Evolutionary conservation across 2,888 invertebrate genomes (phyloP), one percentile per base, ranked within the genome.

Genomic region (Leucophenga montana): DNA sequence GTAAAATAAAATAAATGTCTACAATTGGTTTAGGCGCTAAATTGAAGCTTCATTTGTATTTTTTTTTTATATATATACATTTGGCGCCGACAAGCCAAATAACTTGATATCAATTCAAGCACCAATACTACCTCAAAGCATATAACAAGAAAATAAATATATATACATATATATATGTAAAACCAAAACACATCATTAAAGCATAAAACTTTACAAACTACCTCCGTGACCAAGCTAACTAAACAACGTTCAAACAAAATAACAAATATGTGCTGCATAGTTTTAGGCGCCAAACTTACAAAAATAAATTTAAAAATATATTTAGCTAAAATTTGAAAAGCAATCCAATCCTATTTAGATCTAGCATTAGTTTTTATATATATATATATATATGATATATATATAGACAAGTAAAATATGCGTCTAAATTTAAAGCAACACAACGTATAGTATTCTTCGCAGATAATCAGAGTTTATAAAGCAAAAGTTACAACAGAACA

Each of bases 361-460:
- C n/a, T 69, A 69, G 66, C n/a, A 27, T 27, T 27, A 27, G 27
- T 27, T 27, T 27, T 27, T 31, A 44, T 20, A n/a, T n/a, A n/a
- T n/a, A n/a, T n/a, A n/a, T n/a, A n/a, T n/a, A n/a, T n/a, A n/a
- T n/a, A n/a, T n/a, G n/a, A n/a, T n/a, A n/a, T 56, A 22, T 18
- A 46, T 27, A 9, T 69, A 68, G 59, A 31, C 8, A 71, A 59
- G 18, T 27, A 70, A 61, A 61, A 68, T 67, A 64, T 46, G 22
- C 14, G 74, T 72, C 72, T 83, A 71, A 81, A 75, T 72, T 73
- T 83, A 71, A 81, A 84, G 80, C 80, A 84, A 80, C 83, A 77
- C 76, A 71, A 67, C 66, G 65, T 72, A 70, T 66, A 72, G 66
- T 62, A 61, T 69, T 69, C 67, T 68, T 67, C 62, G 48, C 62